phyloP scores from a whole-genome alignment of 2,113 vertebrate species.

The Pachypanchax playfairii region DNA sequence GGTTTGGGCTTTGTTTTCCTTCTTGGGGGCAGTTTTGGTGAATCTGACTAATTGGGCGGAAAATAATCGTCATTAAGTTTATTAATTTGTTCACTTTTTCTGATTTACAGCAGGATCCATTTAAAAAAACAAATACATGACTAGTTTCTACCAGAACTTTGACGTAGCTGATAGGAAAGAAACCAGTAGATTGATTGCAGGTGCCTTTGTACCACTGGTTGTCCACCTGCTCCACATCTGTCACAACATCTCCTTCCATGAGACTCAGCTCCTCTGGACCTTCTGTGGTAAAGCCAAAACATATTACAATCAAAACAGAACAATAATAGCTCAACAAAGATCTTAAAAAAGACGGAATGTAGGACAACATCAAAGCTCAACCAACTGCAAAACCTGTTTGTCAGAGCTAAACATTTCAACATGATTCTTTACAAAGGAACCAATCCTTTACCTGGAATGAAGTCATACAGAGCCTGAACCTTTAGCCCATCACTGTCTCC shows the following conservation, averaged over 20 bases:
- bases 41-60: conserved; percentile 72
- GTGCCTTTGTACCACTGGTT: conserved; percentile 90
- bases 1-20: conserved; percentile 68
- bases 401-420: no score
- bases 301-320: background rate
- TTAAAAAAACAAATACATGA: background rate
- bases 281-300: conserved; percentile 72
- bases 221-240: conserved; percentile 87
- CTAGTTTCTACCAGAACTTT: conserved; percentile 81
- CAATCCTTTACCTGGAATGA: conserved; percentile 81
- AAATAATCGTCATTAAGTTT: background rate
- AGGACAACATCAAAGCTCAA: no score
- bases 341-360: background rate
- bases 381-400: no score
- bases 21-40: conserved; percentile 73
- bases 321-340: background rate
- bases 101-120: background rate
- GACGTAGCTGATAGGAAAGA: conserved; percentile 89
- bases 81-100: background rate
- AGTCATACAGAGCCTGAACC: conserved; percentile 88
- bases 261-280: conserved; percentile 87
- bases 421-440: background rate
- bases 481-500: conserved; percentile 63
- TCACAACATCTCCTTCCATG: conserved; percentile 86
- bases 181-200: conserved; percentile 83